Percentiles rank a stretch among this genome's conserved stretches.
Evolutionary conservation across 2,113 vertebrate species (phyloP).

Genomic region (Nesospiza acunhae): DNA sequence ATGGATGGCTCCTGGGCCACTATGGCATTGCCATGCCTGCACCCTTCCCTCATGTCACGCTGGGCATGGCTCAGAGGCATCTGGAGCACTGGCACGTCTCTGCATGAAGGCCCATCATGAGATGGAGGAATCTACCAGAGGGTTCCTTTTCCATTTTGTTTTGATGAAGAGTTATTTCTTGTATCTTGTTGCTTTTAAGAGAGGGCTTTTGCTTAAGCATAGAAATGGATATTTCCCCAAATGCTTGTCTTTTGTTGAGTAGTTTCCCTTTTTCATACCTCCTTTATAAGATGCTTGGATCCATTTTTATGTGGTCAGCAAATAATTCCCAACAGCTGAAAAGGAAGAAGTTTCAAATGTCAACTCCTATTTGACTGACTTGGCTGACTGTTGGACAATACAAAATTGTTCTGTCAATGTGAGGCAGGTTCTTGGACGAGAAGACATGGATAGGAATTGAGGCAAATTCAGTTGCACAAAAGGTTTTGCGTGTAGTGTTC

Average conservation of each 20-base stretch:
- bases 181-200: neutral
- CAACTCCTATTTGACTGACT: neutral
- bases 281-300: neutral
- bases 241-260: neutral
- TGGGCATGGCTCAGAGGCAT: rapidly evolving
- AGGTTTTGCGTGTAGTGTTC: neutral
- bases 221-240: neutral
- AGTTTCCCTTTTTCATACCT: neutral
- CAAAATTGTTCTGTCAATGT: neutral
- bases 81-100: neutral
- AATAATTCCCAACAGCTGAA: neutral
- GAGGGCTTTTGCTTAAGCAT: neutral
- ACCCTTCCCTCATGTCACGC: rapidly evolving
- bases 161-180: neutral
- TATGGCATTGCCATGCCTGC: rapidly evolving
- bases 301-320: neutral
- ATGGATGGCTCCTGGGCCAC: neutral
- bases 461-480: neutral
- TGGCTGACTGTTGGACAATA: neutral
- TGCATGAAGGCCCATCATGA: neutral
- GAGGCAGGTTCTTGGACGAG: neutral
- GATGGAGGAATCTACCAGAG: neutral
- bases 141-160: neutral
- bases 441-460: neutral
- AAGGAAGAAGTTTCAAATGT: neutral